Evolutionary conservation across 2,113 vertebrate species (phyloP).

Genomic region (Podilymbus podiceps): DNA sequence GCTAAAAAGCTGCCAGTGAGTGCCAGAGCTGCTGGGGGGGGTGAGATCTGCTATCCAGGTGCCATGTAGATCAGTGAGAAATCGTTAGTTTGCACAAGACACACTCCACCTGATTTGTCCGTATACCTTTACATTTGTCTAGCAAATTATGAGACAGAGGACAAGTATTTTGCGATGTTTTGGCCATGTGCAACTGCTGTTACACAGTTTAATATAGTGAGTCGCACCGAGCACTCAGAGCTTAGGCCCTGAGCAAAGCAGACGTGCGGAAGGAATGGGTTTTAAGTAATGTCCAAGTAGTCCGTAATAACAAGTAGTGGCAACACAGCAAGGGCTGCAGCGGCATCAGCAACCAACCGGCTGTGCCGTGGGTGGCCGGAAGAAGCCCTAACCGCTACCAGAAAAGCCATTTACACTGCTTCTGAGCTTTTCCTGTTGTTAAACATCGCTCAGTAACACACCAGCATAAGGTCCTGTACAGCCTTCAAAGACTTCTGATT

Average conservation of each 20-base stretch:
- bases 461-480: too few species aligned
- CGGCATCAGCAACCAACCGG: too few species aligned
- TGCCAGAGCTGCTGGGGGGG: neutral
- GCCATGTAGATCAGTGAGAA: accelerated
- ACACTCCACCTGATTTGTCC: accelerated
- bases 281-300: neutral
- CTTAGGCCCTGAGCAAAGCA: neutral
- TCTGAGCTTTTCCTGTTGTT: neutral
- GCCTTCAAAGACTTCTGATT: neutral
- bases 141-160: accelerated
- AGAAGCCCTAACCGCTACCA: neutral
- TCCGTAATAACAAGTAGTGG: neutral
- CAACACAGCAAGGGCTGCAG: neutral
- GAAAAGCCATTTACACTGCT: neutral
- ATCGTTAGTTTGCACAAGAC: neutral
- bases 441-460: neutral
- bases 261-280: neutral
- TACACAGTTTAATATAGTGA: accelerated
- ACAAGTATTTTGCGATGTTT: neutral
- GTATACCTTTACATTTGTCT: too few species aligned
- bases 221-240: accelerated
- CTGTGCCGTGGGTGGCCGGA: neutral
- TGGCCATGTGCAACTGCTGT: neutral
- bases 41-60: neutral
- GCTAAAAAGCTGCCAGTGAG: accelerated